Base-by-base conservation (phyloP, 2,888 invertebrate species). In the Cheilosia pagana region DNA sequence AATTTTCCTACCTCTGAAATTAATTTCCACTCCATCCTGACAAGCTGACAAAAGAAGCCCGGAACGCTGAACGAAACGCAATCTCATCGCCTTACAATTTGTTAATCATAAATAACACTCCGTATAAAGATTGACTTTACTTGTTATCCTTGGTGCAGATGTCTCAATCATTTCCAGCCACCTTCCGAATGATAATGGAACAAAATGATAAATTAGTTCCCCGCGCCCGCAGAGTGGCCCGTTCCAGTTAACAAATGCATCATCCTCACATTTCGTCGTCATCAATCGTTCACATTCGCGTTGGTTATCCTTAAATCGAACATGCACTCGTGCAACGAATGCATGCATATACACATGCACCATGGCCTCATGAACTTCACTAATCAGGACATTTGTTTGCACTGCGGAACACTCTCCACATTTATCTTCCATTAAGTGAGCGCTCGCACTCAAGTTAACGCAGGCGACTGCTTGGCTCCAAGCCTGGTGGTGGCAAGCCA, bases 371-470 rank as follows among this genome's bases (percentile, higher is more conserved):
- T 70, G 79, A 85, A 79, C 70, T 75, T 68, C 63, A 70, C 79
- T 85, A 85, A 85, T 85, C 79, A 85, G 83, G 74, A 70, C 83
- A 85, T 85, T 85, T 85, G 79, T 85, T 85, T 85, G 83, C 83
- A 53, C 53, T 41, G 60, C 59, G 67, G 65, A 70, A 75, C 57
- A 79, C 75, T 41, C 74, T 79, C 31, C 39, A 60, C 83, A 75
- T 79, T 75, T 79, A 75, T 85, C 79, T 74, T 70, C 75, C 68
- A 75, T 71, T 85, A 85, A 85, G 83, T 79, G 83, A 79, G 53
- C 59, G 45, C 57, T 63, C 75, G 75, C 55, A 74, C 48, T 57
- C 28, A 45, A 53, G 23, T 31, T 71, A 41, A 62, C 41, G 35
- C 43, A 63, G 52, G 31, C 75, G 63, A 59, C 75, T 59, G 60